Percentiles rank a stretch among this genome's conserved stretches.
Evolutionary conservation across 1,140 invertebrate species (phyloP).

Genomic region (Acyrthosiphon pisum): DNA sequence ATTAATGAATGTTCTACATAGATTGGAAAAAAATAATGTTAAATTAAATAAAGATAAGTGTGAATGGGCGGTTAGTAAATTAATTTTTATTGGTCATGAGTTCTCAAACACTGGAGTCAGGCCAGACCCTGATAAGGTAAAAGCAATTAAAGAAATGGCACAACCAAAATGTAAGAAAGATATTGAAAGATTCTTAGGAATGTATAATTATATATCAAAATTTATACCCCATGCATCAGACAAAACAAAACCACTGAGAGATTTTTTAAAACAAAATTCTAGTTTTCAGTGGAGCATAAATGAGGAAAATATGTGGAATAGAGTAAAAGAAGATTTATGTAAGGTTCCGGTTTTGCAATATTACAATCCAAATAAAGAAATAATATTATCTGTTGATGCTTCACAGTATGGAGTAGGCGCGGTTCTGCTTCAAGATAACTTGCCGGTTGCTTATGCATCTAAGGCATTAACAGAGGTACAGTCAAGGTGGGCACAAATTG

Average conservation of each 20-base stretch:
- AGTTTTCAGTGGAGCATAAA: conserved; percentile 59
- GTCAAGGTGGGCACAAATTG: too few relatives aligned
- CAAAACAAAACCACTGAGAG: conserved; percentile 59
- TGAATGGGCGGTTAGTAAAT: conserved; percentile 52
- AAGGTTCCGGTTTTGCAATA: conserved; percentile 60
- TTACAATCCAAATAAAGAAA: conserved; percentile 60
- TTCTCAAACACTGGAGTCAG: conserved; percentile 61
- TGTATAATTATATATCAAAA: conserved; percentile 63
- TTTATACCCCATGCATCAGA: conserved; percentile 61
- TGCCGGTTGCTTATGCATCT: conserved; percentile 60
- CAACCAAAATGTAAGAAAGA: conserved; percentile 62
- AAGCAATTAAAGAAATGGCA: conserved; percentile 62
- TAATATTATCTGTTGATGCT: conserved; percentile 62
- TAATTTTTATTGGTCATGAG: conserved; percentile 63
- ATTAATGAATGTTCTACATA: too few relatives aligned
- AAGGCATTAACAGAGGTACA: conserved; percentile 61
- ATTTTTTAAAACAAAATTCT: background rate
- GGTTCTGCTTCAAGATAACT: conserved; percentile 63
- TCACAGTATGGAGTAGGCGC: conserved; percentile 63
- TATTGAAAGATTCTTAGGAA: conserved; percentile 63
- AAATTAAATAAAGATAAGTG: conserved; percentile 56
- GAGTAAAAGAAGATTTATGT: conserved; percentile 60
- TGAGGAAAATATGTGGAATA: conserved; percentile 60
- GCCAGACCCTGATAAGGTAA: conserved; percentile 62
- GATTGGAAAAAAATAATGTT: background rate